These are phyloP conservation scores for Trematomus bernacchii DNA, from an alignment of 2,797 vertebrate species.

Conservation along the genomic window DNA sequence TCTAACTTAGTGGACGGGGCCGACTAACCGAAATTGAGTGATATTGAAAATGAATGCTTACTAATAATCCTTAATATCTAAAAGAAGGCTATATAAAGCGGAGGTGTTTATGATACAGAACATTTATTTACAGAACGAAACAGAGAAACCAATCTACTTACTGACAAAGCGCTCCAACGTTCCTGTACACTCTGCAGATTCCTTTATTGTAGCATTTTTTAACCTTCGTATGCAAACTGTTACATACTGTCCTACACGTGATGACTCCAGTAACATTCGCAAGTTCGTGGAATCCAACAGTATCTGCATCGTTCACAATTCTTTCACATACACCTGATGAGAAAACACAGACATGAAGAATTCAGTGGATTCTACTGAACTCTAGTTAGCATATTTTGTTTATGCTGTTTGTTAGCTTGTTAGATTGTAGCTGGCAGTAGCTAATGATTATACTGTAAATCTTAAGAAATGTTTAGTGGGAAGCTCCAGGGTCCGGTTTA, in stretches of 20 bases:
- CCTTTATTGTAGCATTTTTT: conserved; percentile 25
- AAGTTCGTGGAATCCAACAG: neutral
- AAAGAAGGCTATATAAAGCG: neutral
- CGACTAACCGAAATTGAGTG: too few relatives aligned
- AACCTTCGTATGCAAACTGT: rapidly evolving
- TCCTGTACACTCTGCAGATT: conserved; percentile 14
- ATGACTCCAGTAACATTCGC: rapidly evolving
- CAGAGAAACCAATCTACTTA: conserved; percentile 11
- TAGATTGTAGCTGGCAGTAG: too few relatives aligned
- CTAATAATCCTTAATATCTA: neutral
- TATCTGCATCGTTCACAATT: rapidly evolving
- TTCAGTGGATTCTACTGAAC: neutral
- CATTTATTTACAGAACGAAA: neutral
- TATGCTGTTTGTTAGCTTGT: too few relatives aligned
- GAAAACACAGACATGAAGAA: conserved; percentile 1
- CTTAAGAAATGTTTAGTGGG: too few relatives aligned
- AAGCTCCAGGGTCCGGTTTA: too few relatives aligned
- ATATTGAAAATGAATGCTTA: too few relatives aligned
- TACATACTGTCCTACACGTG: conserved; percentile 11
- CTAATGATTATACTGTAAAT: too few relatives aligned
- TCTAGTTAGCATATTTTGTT: too few relatives aligned
- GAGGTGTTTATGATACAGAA: neutral
- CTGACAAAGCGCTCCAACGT: conserved; percentile 28
- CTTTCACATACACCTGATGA: neutral
- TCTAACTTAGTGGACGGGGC: too few relatives aligned